Evolutionary conservation across 1,140 invertebrate genomes (phyloP), one percentile per base, ranked within the genome.

Genomic region (Cardiocondyla obscurior): DNA sequence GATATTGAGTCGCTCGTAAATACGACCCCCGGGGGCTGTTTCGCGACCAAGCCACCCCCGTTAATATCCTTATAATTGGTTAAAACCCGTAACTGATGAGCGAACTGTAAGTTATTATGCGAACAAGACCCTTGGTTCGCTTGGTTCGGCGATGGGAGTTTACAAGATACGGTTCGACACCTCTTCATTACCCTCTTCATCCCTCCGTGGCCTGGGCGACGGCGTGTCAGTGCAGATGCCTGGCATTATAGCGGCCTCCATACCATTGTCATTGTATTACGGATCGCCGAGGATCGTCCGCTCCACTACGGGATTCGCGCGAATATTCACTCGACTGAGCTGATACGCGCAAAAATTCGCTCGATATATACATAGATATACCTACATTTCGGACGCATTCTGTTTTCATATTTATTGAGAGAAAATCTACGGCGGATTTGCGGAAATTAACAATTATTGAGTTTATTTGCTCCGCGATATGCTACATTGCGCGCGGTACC

Each of bases 71-170:
- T 87, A 87, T 93, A 91, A 94, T 94, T 94, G 93, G 91, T 92
- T 94, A 94, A 94, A 93, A 93, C 93, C 93, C 93, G 93, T 94
- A 91, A 94, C 91, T 92, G 92, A 94, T 92, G 90, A 93, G 90
- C 90, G 91, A 92, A 90, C 93, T 91, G 88, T 90, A 91, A 92
- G 90, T 93, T 93, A 94, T 94, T 93, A 94, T 93, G 90, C 88
- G 77, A 90, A 82, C 81, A 60, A 90, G 89, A 91, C 91, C 92
- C 91, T 91, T 86, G 89, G 90, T 91, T 89, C 91, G 79, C 86
- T 76, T 81, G 84, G 79, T 85, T 81, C 86, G 85, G 72, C 85
- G 84, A 89, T 89, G 86, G 83, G 89, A 90, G 90, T 90, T 92
- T 93, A 89, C 87, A 88, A 92, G 88, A 90, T 90, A 94, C 92